These are phyloP conservation scores for Pelobates cultripes DNA, from an alignment of 2,797 vertebrate genomes.

Conservation along the genomic window DNA sequence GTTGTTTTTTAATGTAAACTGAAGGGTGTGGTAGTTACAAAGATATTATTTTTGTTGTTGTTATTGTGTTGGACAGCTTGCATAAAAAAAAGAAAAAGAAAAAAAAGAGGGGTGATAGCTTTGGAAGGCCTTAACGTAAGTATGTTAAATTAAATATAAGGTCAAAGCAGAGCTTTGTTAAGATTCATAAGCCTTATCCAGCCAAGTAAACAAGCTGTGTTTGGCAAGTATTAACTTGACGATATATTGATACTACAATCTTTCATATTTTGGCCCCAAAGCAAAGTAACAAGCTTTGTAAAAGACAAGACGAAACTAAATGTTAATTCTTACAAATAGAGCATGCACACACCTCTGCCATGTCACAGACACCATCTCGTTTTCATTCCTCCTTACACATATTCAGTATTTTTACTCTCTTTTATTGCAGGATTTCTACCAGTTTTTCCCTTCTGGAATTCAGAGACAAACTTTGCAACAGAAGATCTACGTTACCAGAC, in stretches of 20 bases:
- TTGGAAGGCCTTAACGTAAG: background rate
- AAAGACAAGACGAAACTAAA: slow-evolving; percentile 28
- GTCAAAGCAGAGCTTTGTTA: background rate
- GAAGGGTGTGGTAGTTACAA: too few relatives aligned
- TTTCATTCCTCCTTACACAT: background rate
- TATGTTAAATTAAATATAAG: background rate
- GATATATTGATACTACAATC: slow-evolving; percentile 18
- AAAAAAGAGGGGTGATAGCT: too few relatives aligned
- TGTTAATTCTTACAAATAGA: slow-evolving; percentile 21
- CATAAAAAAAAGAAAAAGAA: too few relatives aligned
- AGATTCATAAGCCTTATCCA: slow-evolving; percentile 16
- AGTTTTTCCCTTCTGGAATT: too few relatives aligned
- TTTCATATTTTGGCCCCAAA: slow-evolving; percentile 11
- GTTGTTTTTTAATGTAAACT: too few relatives aligned
- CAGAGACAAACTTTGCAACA: too few relatives aligned
- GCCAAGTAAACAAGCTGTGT: slow-evolving; percentile 14
- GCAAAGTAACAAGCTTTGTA: slow-evolving; percentile 34
- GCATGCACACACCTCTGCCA: background rate
- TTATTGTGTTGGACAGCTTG: too few relatives aligned
- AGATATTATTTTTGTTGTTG: too few relatives aligned
- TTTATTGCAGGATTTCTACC: too few relatives aligned
- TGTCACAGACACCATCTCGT: slow-evolving; percentile 13
- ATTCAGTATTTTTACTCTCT: too few relatives aligned
- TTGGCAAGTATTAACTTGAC: slow-evolving; percentile 9
- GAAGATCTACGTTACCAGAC: too few relatives aligned